These are phyloP conservation scores for Tinea trinotella DNA, from an alignment of 2,888 invertebrate species.

Conservation along the genomic window DNA sequence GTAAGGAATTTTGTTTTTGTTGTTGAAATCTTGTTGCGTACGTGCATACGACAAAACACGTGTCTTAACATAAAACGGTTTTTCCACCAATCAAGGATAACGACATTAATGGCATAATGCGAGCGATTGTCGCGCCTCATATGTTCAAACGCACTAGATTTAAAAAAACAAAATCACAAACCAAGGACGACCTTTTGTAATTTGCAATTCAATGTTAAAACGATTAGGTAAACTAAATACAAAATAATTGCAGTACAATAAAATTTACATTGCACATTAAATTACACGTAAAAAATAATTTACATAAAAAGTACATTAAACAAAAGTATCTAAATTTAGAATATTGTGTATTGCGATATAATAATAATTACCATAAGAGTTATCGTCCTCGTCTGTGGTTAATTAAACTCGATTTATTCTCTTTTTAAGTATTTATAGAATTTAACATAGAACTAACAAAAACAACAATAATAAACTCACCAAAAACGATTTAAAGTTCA, in stretches of 20 bases:
- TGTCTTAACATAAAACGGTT: conserved; percentile 7
- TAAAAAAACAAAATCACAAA: neutral
- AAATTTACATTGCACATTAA: neutral
- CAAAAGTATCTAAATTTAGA: neutral
- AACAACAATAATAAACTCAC: conserved; percentile 2
- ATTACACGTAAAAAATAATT: neutral
- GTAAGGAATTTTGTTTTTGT: neutral
- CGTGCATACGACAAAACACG: conserved; percentile 2
- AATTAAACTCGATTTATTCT: neutral
- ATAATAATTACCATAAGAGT: conserved; percentile 7
- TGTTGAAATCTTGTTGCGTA: neutral
- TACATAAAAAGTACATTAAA: neutral
- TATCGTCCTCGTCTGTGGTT: neutral
- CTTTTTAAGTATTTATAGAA: neutral
- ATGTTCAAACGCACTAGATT: neutral
- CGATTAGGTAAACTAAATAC: neutral
- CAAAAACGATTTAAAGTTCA: neutral
- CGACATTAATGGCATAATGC: conserved; percentile 11
- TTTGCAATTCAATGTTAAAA: neutral
- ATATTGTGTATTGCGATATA: neutral
- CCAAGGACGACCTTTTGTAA: neutral
- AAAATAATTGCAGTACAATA: neutral
- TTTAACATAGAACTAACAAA: too few species aligned
- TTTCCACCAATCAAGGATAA: conserved; percentile 17
- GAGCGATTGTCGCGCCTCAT: conserved; percentile 1